phyloP scores from a whole-genome alignment of 35 echinoderm and acorn worm species.

The Patiria miniata region DNA sequence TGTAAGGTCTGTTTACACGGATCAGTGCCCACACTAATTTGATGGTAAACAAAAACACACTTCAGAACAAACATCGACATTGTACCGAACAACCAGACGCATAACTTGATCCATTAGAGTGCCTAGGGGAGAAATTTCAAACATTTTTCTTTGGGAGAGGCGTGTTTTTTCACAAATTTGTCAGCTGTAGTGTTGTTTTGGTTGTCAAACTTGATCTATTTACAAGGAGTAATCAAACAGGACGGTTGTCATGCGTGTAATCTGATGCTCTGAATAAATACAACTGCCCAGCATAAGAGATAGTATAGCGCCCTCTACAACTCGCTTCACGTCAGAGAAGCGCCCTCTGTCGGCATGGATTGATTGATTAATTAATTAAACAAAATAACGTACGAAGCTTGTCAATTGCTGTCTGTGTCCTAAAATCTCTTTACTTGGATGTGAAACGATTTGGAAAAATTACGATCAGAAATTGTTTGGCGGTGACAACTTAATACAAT shows the following conservation, averaged over 20 bases:
- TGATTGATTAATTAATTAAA: too few species aligned
- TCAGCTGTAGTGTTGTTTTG: neutral
- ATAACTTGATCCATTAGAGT: slow-evolving; percentile 10
- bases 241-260: neutral
- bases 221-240: neutral
- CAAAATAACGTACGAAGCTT: too few species aligned
- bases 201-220: neutral
- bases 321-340: too few species aligned
- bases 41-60: slow-evolving; percentile 2
- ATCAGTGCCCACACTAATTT: neutral
- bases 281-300: too few species aligned
- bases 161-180: neutral
- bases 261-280: too few species aligned
- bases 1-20: neutral
- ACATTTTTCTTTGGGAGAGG: neutral
- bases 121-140: neutral
- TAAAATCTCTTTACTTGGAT: too few species aligned
- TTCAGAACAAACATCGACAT: neutral
- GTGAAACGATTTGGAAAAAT: too few species aligned
- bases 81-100: neutral
- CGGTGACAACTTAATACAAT: too few species aligned
- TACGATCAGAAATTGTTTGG: too few species aligned
- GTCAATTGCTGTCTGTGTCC: too few species aligned
- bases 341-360: too few species aligned
- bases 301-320: too few species aligned